A percentile compares a stretch with the other conserved stretches of the same genome.
These are phyloP conservation scores for Seira musarum DNA, from an alignment of 2,888 invertebrate species.

Conservation along the genomic window DNA sequence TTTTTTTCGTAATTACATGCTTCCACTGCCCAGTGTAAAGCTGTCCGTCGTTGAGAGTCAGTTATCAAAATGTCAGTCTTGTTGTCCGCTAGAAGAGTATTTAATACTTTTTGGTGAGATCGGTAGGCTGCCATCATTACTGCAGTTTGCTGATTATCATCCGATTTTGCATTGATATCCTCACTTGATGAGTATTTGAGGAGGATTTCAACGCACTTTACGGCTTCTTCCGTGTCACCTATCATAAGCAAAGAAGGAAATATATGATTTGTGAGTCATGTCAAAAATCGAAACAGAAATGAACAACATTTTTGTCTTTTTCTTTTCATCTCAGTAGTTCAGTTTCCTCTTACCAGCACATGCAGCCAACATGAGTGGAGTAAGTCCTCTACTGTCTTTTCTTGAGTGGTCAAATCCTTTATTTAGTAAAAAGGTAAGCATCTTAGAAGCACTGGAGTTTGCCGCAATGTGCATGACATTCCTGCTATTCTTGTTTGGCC, in stretches of 20 bases:
- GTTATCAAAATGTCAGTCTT: constrained; percentile 56
- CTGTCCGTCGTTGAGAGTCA: constrained; percentile 54
- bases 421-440: constrained; percentile 47
- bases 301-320: not conserved
- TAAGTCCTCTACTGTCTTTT: constrained; percentile 48
- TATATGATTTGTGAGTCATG: not conserved
- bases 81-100: constrained; percentile 40
- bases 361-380: constrained; percentile 52
- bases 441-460: constrained; percentile 40
- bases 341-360: constrained; percentile 42
- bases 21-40: constrained; percentile 56
- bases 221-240: constrained; percentile 60
- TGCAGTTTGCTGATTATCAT: constrained; percentile 57
- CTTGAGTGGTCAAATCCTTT: constrained; percentile 57
- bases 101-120: constrained; percentile 59
- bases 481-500: constrained; percentile 35
- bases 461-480: constrained; percentile 61
- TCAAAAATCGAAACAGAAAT: not conserved
- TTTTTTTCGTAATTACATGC: constrained; percentile 63
- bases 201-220: constrained; percentile 48
- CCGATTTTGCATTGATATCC: constrained; percentile 58
- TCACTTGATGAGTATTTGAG: constrained; percentile 44
- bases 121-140: constrained; percentile 58
- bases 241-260: not conserved
- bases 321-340: constrained; percentile 6